Evolutionary conservation across 2,113 vertebrate species (phyloP).

Genomic region (Hypocryptadius cinnamomeus): DNA sequence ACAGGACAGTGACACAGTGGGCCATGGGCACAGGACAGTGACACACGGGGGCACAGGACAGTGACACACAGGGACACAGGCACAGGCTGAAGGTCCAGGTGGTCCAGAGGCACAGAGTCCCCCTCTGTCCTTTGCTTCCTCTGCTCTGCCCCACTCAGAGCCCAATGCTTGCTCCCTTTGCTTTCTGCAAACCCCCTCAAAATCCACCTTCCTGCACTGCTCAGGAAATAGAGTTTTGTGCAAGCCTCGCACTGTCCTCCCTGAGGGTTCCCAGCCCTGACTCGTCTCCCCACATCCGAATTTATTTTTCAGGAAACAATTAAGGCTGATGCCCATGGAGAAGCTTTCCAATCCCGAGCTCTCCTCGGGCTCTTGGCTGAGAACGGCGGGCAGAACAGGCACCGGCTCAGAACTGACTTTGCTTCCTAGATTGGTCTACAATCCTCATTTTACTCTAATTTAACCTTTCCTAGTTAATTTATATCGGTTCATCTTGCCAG

Average conservation of each 20-base stretch:
- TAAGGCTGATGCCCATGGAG: background rate
- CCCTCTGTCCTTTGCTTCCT: rapidly evolving
- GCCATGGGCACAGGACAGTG: background rate
- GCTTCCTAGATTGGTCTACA: background rate
- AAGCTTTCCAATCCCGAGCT: background rate
- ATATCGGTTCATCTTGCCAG: conserved; percentile 55
- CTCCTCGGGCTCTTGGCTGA: background rate
- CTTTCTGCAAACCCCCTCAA: background rate
- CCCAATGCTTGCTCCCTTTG: rapidly evolving
- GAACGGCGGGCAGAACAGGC: background rate
- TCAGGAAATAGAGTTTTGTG: background rate
- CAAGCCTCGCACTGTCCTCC: rapidly evolving
- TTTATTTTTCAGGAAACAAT: background rate
- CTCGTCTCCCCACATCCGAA: background rate
- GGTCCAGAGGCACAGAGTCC: background rate
- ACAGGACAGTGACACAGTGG: too few species aligned
- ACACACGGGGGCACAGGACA: background rate
- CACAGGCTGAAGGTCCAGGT: background rate
- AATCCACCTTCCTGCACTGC: background rate
- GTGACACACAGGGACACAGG: background rate
- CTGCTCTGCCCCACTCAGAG: rapidly evolving
- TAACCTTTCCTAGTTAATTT: conserved; percentile 70
- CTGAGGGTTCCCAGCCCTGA: background rate
- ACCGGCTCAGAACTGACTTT: background rate
- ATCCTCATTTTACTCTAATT: conserved; percentile 60